Evolutionary conservation across 2,888 invertebrate genomes (phyloP), one percentile per base, ranked within the genome.

Genomic region (Aproaerema taeniolella): DNA sequence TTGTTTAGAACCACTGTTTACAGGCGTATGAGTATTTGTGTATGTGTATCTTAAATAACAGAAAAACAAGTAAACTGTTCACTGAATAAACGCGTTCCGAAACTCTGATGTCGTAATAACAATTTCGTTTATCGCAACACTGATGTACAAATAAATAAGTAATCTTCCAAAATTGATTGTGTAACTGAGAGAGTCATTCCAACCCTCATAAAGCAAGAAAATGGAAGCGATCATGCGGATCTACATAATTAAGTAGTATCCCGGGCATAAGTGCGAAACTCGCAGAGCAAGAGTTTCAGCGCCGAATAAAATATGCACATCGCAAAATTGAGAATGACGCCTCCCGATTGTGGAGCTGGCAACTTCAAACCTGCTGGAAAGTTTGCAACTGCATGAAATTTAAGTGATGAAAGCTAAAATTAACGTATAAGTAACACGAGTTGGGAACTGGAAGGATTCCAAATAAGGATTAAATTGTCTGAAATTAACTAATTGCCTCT

Each of bases 271-370:
- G 42, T 39, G 31, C 12, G 38, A 35, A 42, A 42, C 42, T 42
- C 38, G 5, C 20, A 31, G 31, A 29, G 34, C 42, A 38, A 35
- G 42, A 42, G 44, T 52, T 52, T 49, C 46, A 40, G 38, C 35
- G 47, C 46, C 46, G 61, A 62, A 82, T 81, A 67, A 80, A 80
- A 78, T 77, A 82, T 82, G 77, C 71, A 79, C 68, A 67, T 65
- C 57, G 47, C 50, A 49, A 66, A 59, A 71, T 67, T 59, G 60
- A 47, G 59, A 65, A 61, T 67, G 65, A 58, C 57, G 64, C 60
- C 58, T 50, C 49, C 26, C 58, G 49, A 61, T 62, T 58, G 52
- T 44, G 47, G 67, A 73, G 65, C 73, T 70, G 52, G 44, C 55
- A 68, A 66, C 58, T 69, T 49, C 43, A 50, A 61, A 71, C 69